Conservation (phyloP, 2,113 vertebrate genomes). For the Ploceus nigricollis region DNA sequence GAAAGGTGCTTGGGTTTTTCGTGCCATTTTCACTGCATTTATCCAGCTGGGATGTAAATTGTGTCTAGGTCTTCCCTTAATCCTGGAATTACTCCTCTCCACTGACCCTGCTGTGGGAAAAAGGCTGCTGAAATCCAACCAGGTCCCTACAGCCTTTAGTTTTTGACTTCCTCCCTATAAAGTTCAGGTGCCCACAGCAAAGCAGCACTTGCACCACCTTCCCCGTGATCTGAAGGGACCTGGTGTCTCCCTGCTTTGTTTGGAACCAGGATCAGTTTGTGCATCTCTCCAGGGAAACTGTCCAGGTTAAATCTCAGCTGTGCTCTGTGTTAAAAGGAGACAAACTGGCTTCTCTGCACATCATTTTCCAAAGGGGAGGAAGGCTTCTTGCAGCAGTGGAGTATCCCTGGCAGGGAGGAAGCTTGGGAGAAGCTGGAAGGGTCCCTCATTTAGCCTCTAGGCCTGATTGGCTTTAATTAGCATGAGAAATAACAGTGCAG, state of each 20-base stretch:
- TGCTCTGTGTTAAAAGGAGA: neutral
- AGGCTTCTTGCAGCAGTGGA: neutral
- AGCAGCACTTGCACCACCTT: neutral
- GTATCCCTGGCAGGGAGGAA: accelerated
- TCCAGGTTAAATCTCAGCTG: neutral
- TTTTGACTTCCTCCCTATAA: neutral
- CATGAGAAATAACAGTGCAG: neutral
- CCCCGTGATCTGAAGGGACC: neutral
- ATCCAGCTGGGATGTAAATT: neutral
- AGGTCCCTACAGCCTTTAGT: neutral
- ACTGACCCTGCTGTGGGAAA: neutral
- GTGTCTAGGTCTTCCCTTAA: neutral
- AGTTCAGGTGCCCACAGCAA: neutral
- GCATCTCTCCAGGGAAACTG: neutral
- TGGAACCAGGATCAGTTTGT: neutral
- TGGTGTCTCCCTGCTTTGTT: neutral
- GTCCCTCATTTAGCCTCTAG: neutral
- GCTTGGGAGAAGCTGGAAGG: neutral
- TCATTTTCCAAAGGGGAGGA: neutral
- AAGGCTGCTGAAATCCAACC: neutral
- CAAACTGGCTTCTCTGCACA: neutral
- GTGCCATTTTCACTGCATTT: neutral
- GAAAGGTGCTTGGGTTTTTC: neutral
- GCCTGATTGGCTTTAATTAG: neutral
- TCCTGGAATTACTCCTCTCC: neutral